Conservation (phyloP, 2,113 vertebrate genomes). For the Clinocottus analis region DNA sequence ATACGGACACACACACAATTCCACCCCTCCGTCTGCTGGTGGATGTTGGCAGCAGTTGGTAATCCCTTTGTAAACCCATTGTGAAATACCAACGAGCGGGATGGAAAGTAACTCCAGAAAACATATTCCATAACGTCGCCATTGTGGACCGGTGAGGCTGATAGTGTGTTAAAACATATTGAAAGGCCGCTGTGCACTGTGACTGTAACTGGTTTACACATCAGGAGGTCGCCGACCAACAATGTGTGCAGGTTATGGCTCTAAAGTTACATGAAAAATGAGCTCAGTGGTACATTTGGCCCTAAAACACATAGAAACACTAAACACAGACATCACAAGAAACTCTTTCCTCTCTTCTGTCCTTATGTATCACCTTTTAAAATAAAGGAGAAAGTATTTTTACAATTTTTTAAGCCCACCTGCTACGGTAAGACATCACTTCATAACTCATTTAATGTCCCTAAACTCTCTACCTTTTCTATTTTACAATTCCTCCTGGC, state of each 20-base stretch:
- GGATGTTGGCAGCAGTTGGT: constrained; percentile 31
- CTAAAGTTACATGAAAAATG: not conserved
- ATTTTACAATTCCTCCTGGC: constrained; percentile 39
- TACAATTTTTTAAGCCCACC: constrained; percentile 8
- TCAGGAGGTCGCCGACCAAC: not conserved
- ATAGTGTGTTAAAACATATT: constrained; percentile 3
- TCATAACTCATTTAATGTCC: constrained; percentile 40
- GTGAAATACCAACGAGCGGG: constrained; percentile 34
- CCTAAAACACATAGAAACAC: not conserved
- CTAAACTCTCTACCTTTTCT: constrained; percentile 30
- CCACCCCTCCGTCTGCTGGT: constrained; percentile 15
- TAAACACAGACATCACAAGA: not conserved
- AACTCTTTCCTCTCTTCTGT: not conserved
- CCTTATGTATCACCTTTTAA: not conserved
- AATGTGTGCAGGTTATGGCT: not conserved
- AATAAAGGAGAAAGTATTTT: not conserved
- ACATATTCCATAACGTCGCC: constrained; percentile 26
- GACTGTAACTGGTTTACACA: not conserved
- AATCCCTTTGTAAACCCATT: constrained; percentile 55
- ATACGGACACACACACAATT: not conserved
- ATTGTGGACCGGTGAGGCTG: constrained; percentile 19
- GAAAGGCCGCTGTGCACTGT: not conserved
- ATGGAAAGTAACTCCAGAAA: constrained; percentile 34
- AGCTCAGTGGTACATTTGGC: not conserved
- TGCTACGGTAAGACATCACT: constrained; percentile 35